Conservation (phyloP, 1,140 invertebrate species). For the Sipha flava region DNA sequence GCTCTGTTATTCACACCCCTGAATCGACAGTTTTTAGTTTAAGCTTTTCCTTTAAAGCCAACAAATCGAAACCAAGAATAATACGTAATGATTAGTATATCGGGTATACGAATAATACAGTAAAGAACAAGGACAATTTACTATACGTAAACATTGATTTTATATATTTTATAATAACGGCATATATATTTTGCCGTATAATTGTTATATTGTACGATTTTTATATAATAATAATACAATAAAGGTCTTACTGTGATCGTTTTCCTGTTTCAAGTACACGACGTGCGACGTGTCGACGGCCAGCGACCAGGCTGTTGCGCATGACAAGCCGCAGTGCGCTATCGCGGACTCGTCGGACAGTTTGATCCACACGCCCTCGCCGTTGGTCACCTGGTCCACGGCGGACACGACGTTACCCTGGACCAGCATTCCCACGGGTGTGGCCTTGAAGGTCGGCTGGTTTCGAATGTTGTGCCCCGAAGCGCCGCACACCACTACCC, state of each 20-base stretch:
- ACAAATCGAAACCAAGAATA: no score
- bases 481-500: slow-evolving; percentile 69
- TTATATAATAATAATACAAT: no score
- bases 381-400: slow-evolving; percentile 58
- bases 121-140: no score
- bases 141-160: no score
- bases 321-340: slow-evolving; percentile 51
- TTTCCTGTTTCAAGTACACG: slow-evolving; percentile 60
- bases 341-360: slow-evolving; percentile 54
- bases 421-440: slow-evolving; percentile 65
- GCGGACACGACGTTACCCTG: slow-evolving; percentile 62
- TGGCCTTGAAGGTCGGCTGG: slow-evolving; percentile 62
- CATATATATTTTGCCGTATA: no score
- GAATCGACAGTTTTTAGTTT: no score
- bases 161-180: no score
- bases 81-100: no score
- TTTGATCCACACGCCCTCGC: slow-evolving; percentile 60
- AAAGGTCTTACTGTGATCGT: slow-evolving; percentile 34
- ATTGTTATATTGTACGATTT: no score
- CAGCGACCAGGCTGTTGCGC: slow-evolving; percentile 66
- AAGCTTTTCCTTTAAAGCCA: no score
- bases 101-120: no score
- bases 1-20: no score
- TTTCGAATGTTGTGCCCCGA: slow-evolving; percentile 72
- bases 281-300: slow-evolving; percentile 58